Conservation (phyloP, 35 echinoderm and acorn worm species). For the Acanthaster planci region DNA sequence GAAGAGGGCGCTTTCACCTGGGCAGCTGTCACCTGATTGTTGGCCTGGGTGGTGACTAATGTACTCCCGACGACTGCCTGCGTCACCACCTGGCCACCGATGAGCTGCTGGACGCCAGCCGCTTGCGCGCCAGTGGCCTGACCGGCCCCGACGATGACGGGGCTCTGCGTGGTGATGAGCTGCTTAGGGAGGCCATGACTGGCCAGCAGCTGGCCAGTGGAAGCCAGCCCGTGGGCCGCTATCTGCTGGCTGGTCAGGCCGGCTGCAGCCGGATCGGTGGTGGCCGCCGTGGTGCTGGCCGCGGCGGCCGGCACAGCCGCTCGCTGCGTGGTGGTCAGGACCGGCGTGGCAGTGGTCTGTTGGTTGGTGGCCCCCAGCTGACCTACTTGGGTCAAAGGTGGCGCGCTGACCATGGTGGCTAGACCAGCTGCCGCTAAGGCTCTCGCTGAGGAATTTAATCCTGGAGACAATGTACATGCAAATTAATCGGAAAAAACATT, state of each 20-base stretch:
- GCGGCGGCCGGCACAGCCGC: background rate
- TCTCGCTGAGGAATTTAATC: slow-evolving; percentile 5
- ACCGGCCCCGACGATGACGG: slow-evolving; percentile 8
- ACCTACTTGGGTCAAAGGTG: slow-evolving; percentile 1
- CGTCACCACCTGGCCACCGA: slow-evolving; percentile 19
- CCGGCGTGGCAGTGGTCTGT: slow-evolving; percentile 24
- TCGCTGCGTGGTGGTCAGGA: slow-evolving; percentile 16
- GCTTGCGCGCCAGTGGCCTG: slow-evolving; percentile 27
- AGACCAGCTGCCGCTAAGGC: slow-evolving; percentile 16
- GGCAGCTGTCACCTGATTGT: background rate
- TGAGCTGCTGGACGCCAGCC: background rate
- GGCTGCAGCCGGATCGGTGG: background rate
- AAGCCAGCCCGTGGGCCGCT: slow-evolving; percentile 28
- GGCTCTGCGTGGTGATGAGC: slow-evolving; percentile 40
- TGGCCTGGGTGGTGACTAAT: slow-evolving; percentile 18
- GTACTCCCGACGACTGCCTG: background rate
- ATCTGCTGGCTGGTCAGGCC: slow-evolving; percentile 30
- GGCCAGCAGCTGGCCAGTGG: slow-evolving; percentile 37
- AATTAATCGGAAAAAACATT: no score
- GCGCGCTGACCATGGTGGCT: slow-evolving; percentile 9
- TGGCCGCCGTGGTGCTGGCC: slow-evolving; percentile 5
- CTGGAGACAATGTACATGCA: background rate
- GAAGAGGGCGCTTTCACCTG: background rate
- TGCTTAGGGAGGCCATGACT: slow-evolving; percentile 30
- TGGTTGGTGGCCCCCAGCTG: background rate